These are phyloP conservation scores for Trididemnum nubilum DNA, from an alignment of 23 tunicate species.

Conservation along the genomic window DNA sequence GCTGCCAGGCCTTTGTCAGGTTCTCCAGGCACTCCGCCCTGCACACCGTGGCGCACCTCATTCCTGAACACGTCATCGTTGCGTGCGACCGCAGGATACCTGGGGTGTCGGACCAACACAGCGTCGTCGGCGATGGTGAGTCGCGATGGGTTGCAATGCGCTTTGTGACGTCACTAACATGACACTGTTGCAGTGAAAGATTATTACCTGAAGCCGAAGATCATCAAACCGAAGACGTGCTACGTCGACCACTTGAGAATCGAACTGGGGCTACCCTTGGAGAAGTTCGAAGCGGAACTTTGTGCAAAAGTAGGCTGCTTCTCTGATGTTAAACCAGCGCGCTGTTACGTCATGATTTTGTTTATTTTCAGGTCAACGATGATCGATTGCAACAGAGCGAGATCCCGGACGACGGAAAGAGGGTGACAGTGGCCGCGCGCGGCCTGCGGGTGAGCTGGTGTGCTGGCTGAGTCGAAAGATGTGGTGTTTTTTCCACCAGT, in stretches of 20 bases:
- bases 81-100: constrained; percentile 48
- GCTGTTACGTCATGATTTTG: neutral
- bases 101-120: constrained; percentile 46
- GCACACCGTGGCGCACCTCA: constrained; percentile 47
- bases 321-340: no score
- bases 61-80: constrained; percentile 76
- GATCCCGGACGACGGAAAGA: constrained; percentile 62
- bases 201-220: constrained; percentile 52
- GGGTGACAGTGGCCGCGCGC: constrained; percentile 55
- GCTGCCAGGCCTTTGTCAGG: constrained; percentile 57
- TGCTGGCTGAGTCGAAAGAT: no score
- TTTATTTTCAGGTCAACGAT: constrained; percentile 26
- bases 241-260: constrained; percentile 61
- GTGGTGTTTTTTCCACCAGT: neutral
- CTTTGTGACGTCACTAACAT: neutral
- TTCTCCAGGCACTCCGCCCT: constrained; percentile 39
- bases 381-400: constrained; percentile 53
- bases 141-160: neutral
- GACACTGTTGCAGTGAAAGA: constrained; percentile 38
- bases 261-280: constrained; percentile 53
- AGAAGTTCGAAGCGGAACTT: constrained; percentile 69
- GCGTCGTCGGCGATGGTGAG: constrained; percentile 35
- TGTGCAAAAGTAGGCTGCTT: constrained; percentile 22
- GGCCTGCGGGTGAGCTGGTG: constrained; percentile 58
- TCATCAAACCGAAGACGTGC: constrained; percentile 33